Evolutionary conservation across 1,140 invertebrate species (phyloP).

Genomic region (Megathymus violae): DNA sequence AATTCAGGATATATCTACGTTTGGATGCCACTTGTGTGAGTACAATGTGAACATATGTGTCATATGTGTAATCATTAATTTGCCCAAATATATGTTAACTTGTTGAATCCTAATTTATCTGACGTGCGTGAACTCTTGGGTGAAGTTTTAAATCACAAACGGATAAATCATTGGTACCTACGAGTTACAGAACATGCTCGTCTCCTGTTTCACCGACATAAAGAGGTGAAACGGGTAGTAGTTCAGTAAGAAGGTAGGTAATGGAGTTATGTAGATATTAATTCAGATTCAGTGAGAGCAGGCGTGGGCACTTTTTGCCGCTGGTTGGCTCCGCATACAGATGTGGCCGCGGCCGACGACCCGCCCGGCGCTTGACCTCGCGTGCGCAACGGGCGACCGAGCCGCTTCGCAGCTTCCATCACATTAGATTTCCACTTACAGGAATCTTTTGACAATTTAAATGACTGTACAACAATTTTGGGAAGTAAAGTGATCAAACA

Average conservation of each 20-base stretch:
- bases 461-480: background rate
- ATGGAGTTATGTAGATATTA: constrained; percentile 51
- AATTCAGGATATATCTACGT: too few species aligned
- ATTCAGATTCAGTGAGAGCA: constrained; percentile 47
- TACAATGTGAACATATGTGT: too few species aligned
- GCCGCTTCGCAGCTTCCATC: constrained; percentile 16
- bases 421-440: constrained; percentile 20
- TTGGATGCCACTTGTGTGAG: too few species aligned
- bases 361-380: constrained; percentile 68
- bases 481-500: background rate
- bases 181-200: too few species aligned
- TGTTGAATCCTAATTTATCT: too few species aligned
- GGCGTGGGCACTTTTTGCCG: constrained; percentile 61
- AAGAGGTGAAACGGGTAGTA: constrained; percentile 14
- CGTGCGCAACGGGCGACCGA: constrained; percentile 2
- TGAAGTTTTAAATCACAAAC: background rate
- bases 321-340: constrained; percentile 62
- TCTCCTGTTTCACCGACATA: background rate
- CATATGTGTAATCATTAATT: too few species aligned
- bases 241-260: constrained; percentile 31
- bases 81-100: too few species aligned
- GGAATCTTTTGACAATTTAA: constrained; percentile 28
- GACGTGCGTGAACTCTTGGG: too few species aligned
- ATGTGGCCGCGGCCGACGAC: constrained; percentile 65
- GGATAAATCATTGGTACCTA: too few species aligned